phyloP scores from a whole-genome alignment of 2,797 vertebrate genomes.

The Valencia hispanica region DNA sequence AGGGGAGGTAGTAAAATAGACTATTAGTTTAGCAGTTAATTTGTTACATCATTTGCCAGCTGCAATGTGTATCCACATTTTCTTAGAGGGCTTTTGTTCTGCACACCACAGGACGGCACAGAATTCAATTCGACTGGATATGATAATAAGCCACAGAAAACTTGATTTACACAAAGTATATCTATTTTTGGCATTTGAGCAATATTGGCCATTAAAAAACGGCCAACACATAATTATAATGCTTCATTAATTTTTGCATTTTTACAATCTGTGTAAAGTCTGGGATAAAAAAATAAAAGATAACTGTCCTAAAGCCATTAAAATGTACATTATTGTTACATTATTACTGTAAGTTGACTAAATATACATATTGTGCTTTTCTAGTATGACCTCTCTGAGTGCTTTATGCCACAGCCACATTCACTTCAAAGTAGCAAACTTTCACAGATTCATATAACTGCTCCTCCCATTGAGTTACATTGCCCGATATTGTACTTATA shows the following conservation, averaged over 20 bases:
- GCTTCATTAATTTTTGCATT: background rate
- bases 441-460: too few species aligned
- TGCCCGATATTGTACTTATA: too few species aligned
- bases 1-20: background rate
- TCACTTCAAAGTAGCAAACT: too few species aligned
- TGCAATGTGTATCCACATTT: background rate
- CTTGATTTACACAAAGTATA: background rate
- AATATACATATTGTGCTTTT: too few species aligned
- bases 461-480: too few species aligned
- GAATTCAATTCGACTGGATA: background rate
- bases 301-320: too few species aligned
- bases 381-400: too few species aligned
- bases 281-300: background rate
- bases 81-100: background rate
- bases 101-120: background rate
- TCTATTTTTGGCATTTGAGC: background rate
- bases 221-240: background rate
- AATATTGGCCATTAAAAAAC: background rate
- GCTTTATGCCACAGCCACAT: too few species aligned
- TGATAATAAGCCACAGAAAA: background rate
- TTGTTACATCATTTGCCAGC: background rate
- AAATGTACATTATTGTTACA: too few species aligned
- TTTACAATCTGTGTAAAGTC: background rate
- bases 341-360: too few species aligned
- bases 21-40: background rate